Evolutionary conservation across 2,113 vertebrate genomes (phyloP).

Genomic region (Lepus timidus): DNA sequence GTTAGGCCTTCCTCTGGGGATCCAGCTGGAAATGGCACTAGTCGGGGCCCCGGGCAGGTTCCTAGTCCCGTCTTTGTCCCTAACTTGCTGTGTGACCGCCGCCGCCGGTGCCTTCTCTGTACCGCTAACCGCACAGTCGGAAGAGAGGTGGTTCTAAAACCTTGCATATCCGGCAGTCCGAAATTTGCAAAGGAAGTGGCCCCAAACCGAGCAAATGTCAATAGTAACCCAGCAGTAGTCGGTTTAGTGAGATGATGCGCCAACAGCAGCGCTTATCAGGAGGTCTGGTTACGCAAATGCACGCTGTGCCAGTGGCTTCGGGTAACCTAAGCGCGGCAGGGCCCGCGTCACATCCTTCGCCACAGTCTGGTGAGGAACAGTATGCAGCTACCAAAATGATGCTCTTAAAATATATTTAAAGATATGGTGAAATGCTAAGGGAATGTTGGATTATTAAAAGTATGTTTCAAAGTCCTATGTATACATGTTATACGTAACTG

Average conservation of each 20-base stretch:
- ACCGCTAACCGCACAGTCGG: not conserved
- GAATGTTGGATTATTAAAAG: not conserved
- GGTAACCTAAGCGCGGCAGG: not conserved
- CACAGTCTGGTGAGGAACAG: conserved; percentile 44
- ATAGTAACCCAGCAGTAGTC: not conserved
- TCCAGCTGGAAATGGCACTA: not conserved
- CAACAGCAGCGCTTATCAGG: not conserved
- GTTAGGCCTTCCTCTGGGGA: not conserved
- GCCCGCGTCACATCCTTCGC: not conserved
- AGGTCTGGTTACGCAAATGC: not conserved
- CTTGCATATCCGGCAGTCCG: not conserved
- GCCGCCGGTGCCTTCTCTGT: not conserved
- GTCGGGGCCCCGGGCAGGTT: not conserved
- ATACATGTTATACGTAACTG: not conserved
- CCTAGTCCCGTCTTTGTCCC: not conserved
- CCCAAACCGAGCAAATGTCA: not conserved
- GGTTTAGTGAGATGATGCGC: not conserved
- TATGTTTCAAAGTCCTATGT: not conserved
- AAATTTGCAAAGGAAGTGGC: conserved; percentile 40
- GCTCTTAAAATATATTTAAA: conserved; percentile 28
- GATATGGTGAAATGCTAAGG: conserved; percentile 4
- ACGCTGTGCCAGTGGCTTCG: not conserved
- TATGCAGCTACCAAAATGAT: conserved; percentile 10
- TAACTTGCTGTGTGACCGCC: not conserved
- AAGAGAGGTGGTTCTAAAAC: not conserved